Conservation (phyloP, 2,888 invertebrate genomes). For the Automeris io region DNA sequence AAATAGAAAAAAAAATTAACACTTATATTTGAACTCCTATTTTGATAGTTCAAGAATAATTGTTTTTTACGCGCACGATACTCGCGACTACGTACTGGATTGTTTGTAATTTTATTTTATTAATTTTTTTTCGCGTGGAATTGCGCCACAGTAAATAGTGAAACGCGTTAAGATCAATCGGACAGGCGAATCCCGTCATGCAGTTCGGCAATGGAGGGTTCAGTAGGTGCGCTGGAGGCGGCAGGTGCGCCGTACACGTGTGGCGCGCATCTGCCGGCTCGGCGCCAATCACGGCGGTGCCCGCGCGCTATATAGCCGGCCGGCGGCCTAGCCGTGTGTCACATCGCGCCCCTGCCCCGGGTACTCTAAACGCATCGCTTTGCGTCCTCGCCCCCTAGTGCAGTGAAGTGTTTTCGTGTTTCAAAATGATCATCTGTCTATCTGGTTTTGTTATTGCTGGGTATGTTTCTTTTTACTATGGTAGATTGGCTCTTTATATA, state of each 20-base stretch:
- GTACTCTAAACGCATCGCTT: no score
- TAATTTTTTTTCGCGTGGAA: no score
- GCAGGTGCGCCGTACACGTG: constrained; percentile 19
- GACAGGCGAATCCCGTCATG: not conserved
- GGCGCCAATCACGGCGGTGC: constrained; percentile 9
- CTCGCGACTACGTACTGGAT: no score
- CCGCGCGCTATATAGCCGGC: constrained; percentile 9
- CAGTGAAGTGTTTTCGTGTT: constrained; percentile 7
- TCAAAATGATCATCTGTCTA: constrained; percentile 68
- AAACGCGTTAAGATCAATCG: not conserved
- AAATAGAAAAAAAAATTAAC: no score
- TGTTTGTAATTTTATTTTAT: no score
- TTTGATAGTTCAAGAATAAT: no score
- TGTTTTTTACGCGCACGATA: no score
- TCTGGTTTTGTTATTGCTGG: constrained; percentile 74
- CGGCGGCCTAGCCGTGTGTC: not conserved
- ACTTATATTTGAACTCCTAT: no score
- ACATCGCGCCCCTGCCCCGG: no score
- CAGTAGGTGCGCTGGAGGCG: constrained; percentile 9
- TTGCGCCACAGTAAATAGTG: no score
- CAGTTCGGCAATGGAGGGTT: constrained; percentile 6
- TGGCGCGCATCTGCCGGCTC: constrained; percentile 9
- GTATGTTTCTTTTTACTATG: constrained; percentile 26
- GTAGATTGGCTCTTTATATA: not conserved
- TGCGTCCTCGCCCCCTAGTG: constrained; percentile 7